These are phyloP conservation scores for Hirundichthys speculiger DNA, from an alignment of 2,113 vertebrate genomes.

Conservation along the genomic window DNA sequence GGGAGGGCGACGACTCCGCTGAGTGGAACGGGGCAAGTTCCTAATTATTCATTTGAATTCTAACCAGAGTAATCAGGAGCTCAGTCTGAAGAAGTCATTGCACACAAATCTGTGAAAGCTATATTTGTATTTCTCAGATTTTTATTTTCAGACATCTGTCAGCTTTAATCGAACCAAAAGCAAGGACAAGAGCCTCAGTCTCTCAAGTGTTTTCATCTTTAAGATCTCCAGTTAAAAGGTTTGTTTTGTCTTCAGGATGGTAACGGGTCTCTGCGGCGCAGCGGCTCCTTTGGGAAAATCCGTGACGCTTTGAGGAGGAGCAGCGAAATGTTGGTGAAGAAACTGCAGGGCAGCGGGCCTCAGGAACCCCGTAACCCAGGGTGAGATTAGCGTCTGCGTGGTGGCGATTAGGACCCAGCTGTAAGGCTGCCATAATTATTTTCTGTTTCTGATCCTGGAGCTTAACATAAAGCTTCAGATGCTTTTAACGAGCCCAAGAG, in stretches of 20 bases:
- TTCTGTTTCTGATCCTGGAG: no score
- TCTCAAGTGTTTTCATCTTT: background rate
- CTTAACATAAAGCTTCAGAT: no score
- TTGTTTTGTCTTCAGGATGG: slow-evolving; percentile 77
- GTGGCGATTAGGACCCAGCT: no score
- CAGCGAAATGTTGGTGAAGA: slow-evolving; percentile 93
- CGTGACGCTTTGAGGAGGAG: slow-evolving; percentile 88
- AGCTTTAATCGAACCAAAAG: no score
- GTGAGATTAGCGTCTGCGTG: no score
- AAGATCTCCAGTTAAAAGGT: background rate
- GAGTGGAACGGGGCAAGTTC: slow-evolving; percentile 89
- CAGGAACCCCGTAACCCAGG: slow-evolving; percentile 87
- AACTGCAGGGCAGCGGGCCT: slow-evolving; percentile 86
- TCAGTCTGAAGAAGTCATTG: no score
- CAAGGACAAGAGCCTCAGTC: no score
- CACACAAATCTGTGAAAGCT: no score
- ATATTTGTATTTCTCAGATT: no score
- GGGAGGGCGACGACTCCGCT: slow-evolving; percentile 80
- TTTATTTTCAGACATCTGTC: no score
- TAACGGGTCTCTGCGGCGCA: slow-evolving; percentile 85
- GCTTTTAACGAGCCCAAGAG: no score
- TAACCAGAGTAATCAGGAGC: background rate
- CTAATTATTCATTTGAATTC: background rate
- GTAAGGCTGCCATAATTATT: no score
- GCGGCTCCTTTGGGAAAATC: slow-evolving; percentile 89